Evolutionary conservation across 2,797 vertebrate genomes (phyloP).

Genomic region (Manis javanica): DNA sequence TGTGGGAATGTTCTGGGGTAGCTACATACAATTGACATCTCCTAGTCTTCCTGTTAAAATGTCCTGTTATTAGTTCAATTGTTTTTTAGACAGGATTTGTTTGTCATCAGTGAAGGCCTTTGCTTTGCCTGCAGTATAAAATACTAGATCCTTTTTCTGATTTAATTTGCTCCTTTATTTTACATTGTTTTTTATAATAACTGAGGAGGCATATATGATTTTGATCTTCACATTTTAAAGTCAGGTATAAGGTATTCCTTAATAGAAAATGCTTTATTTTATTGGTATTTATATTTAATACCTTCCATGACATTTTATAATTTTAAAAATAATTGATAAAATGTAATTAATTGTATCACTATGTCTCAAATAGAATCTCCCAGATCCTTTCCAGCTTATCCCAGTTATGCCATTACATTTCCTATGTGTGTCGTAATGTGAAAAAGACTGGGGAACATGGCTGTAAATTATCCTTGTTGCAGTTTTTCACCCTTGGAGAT

Average conservation of each 20-base stretch:
- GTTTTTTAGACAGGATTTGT: neutral
- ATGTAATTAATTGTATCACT: neutral
- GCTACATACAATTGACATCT: neutral
- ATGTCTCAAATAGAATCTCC: neutral
- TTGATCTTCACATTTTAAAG: neutral
- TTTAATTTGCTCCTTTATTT: constrained; percentile 27
- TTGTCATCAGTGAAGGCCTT: neutral
- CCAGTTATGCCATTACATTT: neutral
- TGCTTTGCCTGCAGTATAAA: neutral
- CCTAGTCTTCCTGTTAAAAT: neutral
- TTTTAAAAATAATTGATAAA: neutral
- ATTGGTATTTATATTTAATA: neutral
- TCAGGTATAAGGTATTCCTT: neutral
- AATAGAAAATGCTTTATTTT: constrained; percentile 8
- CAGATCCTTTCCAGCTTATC: neutral
- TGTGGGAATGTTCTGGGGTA: neutral
- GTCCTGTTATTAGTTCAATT: neutral
- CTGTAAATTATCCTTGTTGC: neutral
- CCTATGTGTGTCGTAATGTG: neutral
- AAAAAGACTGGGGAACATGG: neutral
- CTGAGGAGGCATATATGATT: neutral
- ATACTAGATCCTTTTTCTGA: neutral
- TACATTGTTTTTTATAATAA: neutral
- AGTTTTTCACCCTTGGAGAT: neutral
- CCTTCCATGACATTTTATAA: neutral